Conservation (phyloP, 2,113 vertebrate genomes). For the Burhinus bistriatus region DNA sequence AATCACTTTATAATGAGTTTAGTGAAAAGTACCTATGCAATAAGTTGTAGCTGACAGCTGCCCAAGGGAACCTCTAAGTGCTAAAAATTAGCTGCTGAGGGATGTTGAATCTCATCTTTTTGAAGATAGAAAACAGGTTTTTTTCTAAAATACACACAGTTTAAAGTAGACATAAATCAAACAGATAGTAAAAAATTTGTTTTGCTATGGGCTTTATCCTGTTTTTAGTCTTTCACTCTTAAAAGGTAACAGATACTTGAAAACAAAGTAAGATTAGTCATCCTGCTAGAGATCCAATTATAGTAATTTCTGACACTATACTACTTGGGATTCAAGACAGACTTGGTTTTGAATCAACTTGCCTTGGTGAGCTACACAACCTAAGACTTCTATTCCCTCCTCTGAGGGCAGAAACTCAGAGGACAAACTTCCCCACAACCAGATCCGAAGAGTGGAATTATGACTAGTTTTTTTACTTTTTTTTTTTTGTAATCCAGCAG, state of each 20-base stretch:
- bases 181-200: conserved; percentile 54
- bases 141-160: conserved; percentile 57
- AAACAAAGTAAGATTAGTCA: conserved; percentile 1
- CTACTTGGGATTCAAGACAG: background rate
- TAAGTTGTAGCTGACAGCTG: conserved; percentile 74
- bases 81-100: conserved; percentile 70
- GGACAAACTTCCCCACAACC: background rate
- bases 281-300: background rate
- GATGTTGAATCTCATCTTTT: conserved; percentile 58
- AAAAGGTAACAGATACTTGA: conserved; percentile 1
- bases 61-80: conserved; percentile 69
- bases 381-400: background rate
- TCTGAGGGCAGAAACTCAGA: background rate
- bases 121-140: conserved; percentile 52
- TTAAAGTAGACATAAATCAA: conserved; percentile 70
- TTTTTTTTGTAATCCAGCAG: background rate
- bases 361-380: background rate
- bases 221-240: conserved; percentile 47
- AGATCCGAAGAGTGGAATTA: background rate
- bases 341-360: background rate
- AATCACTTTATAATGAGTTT: conserved; percentile 77
- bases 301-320: background rate
- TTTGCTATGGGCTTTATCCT: conserved; percentile 59
- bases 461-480: rapidly evolving
- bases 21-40: conserved; percentile 72